Base-by-base conservation (phyloP, 2,888 invertebrate genomes). In the Notodonta dromedarius region DNA sequence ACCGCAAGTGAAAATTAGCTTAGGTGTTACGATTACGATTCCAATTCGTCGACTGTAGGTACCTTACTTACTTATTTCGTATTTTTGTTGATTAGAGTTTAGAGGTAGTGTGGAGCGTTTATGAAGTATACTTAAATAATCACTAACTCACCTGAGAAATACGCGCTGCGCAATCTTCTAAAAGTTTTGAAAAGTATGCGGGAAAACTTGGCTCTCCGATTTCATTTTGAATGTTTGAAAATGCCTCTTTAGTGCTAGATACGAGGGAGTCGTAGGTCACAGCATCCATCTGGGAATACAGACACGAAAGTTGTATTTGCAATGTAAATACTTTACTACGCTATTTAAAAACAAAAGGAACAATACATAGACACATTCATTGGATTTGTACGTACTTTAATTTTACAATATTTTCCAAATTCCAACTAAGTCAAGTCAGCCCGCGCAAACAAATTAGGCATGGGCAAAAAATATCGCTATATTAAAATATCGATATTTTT, bases 151-250 rank as follows among this genome's bases (percentile, higher is more conserved):
- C 92, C 84, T 86, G 83, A 52, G 75, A 66, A 60, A 91, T 77
- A 71, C 89, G 89, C 39, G 57, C 63, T 53, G 67, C 66, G 71
- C 88, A 87, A 66, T 91, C 85, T 58, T 83, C 73, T 59, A 93
- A 57, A 5, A 87, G 61, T 51, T 67, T 66, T 50, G 72, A 67
- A 66, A 90, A 87, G 46, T 78, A 67, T 52, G 66, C 60, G 24
- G 74, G 58, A 74, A 86, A 82, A 2, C 74, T 67, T 4, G 75
- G 44, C 39, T 77, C 78, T 0, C 71, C 65, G 46, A 80, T 62
- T 61, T 77, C 75, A 54, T 66, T 64, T 53, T 57, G 52, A 46
- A 75, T n/a, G 52, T 63, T 66, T 51, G 58, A 61, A 16, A 86
- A 71, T 14, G 77, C 78, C 35, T 67, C 61, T 69, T 87, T 90